These are phyloP conservation scores for Cossypha caffra DNA, from an alignment of 2,797 vertebrate genomes.

Conservation along the genomic window DNA sequence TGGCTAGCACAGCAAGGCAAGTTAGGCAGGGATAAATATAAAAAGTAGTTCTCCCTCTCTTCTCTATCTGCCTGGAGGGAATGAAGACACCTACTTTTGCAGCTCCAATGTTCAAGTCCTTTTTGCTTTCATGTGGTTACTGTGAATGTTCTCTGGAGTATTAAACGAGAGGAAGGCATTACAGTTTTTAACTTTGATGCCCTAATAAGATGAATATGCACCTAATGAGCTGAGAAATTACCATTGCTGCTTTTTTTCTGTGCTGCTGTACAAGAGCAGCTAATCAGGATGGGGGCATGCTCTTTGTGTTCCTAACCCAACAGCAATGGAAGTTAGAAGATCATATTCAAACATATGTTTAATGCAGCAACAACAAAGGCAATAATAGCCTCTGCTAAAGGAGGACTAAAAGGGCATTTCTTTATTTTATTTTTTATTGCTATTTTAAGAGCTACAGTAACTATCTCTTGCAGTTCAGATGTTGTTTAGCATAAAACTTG, in stretches of 20 bases:
- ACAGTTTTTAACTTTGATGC: conserved; percentile 77
- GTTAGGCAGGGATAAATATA: neutral
- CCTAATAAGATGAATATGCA: conserved; percentile 77
- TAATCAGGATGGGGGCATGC: conserved; percentile 25
- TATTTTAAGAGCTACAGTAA: conserved; percentile 4
- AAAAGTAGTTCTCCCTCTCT: conserved; percentile 17
- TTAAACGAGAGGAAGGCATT: conserved; percentile 75
- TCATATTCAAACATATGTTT: conserved; percentile 56
- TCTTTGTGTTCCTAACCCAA: conserved; percentile 57
- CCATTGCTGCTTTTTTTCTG: neutral
- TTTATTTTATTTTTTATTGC: neutral
- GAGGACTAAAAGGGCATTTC: conserved; percentile 1
- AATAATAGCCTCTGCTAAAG: conserved; percentile 49
- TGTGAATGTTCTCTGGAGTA: conserved; percentile 68
- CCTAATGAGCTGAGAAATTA: conserved; percentile 79
- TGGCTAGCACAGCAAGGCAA: neutral
- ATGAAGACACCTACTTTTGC: conserved; percentile 61
- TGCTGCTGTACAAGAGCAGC: neutral
- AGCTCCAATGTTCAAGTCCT: conserved; percentile 60
- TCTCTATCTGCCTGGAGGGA: conserved; percentile 45
- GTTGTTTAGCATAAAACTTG: conserved; percentile 1
- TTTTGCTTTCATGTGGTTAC: conserved; percentile 74
- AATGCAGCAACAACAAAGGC: conserved; percentile 53
- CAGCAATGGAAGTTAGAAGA: conserved; percentile 28
- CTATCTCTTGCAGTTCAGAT: neutral